These are phyloP conservation scores for Siphamia tubifer DNA, from an alignment of 2,113 vertebrate species.

Conservation along the genomic window DNA sequence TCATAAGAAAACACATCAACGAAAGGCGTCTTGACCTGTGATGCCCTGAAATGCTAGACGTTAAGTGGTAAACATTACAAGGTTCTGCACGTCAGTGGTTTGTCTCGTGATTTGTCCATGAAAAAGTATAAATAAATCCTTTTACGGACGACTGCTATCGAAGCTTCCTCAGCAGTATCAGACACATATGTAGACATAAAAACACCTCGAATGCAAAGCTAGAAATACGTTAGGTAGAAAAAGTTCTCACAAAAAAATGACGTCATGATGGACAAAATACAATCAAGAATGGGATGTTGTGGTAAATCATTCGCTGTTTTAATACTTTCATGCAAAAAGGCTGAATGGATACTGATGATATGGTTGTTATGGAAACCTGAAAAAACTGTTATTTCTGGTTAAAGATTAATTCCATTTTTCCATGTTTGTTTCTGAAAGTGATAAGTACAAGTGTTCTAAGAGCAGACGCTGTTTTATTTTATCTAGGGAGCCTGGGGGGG, in stretches of 20 bases:
- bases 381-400: constrained; percentile 7
- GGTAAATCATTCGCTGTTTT: constrained; percentile 37
- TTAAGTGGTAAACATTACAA: constrained; percentile 71
- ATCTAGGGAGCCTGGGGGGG: no score
- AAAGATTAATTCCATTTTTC: constrained; percentile 1
- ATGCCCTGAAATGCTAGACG: constrained; percentile 72
- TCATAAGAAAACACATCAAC: constrained; percentile 68
- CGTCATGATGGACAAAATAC: constrained; percentile 65
- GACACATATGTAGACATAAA: constrained; percentile 42
- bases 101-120: constrained; percentile 62
- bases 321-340: constrained; percentile 41
- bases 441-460: no score
- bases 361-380: constrained; percentile 3
- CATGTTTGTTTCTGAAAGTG: neutral
- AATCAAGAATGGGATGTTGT: constrained; percentile 62
- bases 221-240: constrained; percentile 68
- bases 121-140: constrained; percentile 74
- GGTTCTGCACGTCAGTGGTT: constrained; percentile 66
- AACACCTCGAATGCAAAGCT: constrained; percentile 53
- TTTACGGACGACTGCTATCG: constrained; percentile 55
- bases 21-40: constrained; percentile 58
- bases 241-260: constrained; percentile 47
- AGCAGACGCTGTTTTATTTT: no score
- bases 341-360: constrained; percentile 40
- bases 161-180: constrained; percentile 48